phyloP scores from a whole-genome alignment of 2,113 vertebrate genomes.

The Ophthalmolycus amberensis region DNA sequence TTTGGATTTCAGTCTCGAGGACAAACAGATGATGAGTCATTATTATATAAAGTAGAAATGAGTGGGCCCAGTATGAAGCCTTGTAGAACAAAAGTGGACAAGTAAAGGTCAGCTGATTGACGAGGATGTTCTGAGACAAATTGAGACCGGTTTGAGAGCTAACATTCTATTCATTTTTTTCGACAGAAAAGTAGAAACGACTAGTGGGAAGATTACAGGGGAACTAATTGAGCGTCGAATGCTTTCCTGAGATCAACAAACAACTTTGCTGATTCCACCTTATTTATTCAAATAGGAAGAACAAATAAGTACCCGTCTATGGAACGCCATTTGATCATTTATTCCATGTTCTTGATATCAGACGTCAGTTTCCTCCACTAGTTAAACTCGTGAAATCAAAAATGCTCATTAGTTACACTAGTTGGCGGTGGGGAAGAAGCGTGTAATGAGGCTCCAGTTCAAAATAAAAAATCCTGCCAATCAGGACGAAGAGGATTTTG shows the following conservation, averaged over 20 bases:
- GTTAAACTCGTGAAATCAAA: neutral
- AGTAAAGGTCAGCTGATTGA: constrained; percentile 56
- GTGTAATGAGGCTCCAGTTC: no score
- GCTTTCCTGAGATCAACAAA: neutral
- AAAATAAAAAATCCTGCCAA: neutral
- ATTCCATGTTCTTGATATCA: neutral
- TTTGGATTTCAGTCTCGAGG: constrained; percentile 46
- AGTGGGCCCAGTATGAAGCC: constrained; percentile 64
- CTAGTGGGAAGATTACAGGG: neutral
- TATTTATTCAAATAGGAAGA: constrained; percentile 3
- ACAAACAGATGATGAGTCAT: constrained; percentile 66
- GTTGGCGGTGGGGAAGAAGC: no score
- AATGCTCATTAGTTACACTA: neutral
- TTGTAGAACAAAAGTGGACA: constrained; percentile 50
- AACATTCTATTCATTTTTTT: neutral
- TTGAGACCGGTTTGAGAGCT: constrained; percentile 13
- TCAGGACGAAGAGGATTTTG: neutral
- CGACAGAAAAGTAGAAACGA: neutral
- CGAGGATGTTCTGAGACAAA: constrained; percentile 45
- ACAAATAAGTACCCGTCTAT: neutral
- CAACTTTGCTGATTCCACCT: neutral
- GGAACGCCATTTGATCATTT: neutral
- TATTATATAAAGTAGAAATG: constrained; percentile 68
- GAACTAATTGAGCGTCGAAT: neutral
- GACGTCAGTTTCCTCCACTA: neutral